Base-by-base conservation (phyloP, 2,888 invertebrate genomes). In the Phanerotoma sp. region DNA sequence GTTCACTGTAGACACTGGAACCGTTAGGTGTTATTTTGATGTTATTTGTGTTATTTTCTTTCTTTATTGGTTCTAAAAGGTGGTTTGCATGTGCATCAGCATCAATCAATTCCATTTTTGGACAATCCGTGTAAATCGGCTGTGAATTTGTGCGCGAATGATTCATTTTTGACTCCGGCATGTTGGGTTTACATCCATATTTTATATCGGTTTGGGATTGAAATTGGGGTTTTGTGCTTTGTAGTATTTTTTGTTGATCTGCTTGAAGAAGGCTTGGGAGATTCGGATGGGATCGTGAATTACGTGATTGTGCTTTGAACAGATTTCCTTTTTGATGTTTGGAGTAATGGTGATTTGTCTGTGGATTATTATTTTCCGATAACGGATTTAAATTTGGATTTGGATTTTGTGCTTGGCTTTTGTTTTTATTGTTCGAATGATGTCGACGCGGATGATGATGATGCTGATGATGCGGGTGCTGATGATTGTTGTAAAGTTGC, bases 241-340 rank as follows among this genome's bases (percentile, higher is more conserved):
- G 62, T 37, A 56, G 16, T 15, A 22, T 40, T n/a, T n/a, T n/a
- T 30, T 16, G 9, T 5, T 63, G 40, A 18, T 46, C 54, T 40
- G 63, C 63, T 22, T 64, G 63, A 10, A 70, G 66, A 13, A 74
- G 58, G 32, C 66, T 71, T 15, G 70, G 62, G 11, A 77, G 65
- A 51, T 77, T 77, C 1, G 77, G 77, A 56, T 77, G 75, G 7
- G 76, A 77, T 10, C 74, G 69, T 0, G 77, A 77, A 56, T 75
- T 76, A 7, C 72, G 70, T 4, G 73, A 74, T 41, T 76, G 76
- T 6, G 66, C 61, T 50, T 68, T 70, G 61, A 75, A 75, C 3
- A 71, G 62, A 2, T 68, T 60, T 1, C 69, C 72, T 54, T 69
- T 69, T 13, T 68, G 69, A 53, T 71, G 67, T 49, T 68, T 70